Evolutionary conservation across 1,140 invertebrate genomes (phyloP).

Genomic region (Drosophila mojavensis): DNA sequence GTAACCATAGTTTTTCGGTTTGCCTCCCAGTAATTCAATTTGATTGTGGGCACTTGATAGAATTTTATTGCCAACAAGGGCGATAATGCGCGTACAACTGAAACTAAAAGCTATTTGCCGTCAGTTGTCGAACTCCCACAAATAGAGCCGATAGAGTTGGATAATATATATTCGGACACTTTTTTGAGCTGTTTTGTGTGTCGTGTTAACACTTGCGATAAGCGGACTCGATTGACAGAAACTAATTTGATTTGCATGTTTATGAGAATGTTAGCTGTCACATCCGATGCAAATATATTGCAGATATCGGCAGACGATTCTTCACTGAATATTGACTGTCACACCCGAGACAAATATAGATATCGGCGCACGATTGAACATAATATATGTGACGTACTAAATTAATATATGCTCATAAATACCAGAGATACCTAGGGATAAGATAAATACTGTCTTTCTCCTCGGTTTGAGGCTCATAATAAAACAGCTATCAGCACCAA

Average conservation of each 20-base stretch:
- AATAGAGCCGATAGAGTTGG: too few species aligned
- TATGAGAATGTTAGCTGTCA: not conserved
- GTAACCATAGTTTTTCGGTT: not conserved
- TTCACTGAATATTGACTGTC: not conserved
- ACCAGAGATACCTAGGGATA: too few species aligned
- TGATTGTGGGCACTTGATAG: slow-evolving; percentile 45
- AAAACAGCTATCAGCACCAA: too few species aligned
- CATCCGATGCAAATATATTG: not conserved
- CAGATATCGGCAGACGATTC: too few species aligned
- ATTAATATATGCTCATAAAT: too few species aligned
- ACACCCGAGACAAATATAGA: not conserved
- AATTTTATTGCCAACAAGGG: slow-evolving; percentile 44
- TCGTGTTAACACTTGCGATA: too few species aligned
- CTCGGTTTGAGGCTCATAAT: too few species aligned
- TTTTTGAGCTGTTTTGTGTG: too few species aligned
- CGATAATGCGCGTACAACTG: slow-evolving; percentile 31
- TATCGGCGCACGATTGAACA: too few species aligned
- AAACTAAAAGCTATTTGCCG: slow-evolving; percentile 6
- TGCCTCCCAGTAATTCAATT: slow-evolving; percentile 33
- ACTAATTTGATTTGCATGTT: slow-evolving; percentile 1
- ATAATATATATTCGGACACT: not conserved
- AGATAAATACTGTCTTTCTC: too few species aligned
- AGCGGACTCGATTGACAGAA: not conserved
- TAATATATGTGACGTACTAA: too few species aligned
- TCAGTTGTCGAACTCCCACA: not conserved